Evolutionary conservation across 2,888 invertebrate species (phyloP), one percentile per base, ranked within the genome.

Genomic region (Eristalinus aeneus): DNA sequence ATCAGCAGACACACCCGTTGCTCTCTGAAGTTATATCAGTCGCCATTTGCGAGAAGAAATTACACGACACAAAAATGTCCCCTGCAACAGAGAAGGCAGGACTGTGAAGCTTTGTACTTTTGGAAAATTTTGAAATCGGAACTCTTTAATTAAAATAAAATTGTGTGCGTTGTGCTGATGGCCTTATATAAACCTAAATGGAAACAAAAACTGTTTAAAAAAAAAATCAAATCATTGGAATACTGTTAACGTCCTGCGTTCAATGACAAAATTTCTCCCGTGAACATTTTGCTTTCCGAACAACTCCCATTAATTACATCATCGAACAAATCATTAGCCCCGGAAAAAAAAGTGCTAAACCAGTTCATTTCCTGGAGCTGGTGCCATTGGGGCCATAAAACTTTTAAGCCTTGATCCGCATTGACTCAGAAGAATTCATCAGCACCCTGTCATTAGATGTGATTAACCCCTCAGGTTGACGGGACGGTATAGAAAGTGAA

Each of bases 221-320:
- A 27, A 27, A 27, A 3, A n/a, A n/a, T 39, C 4, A n/a, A 12
- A 0, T 46, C 46, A 46, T 46, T 46, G n/a, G 8, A 46, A 46
- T 8, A 27, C n/a, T 2, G n/a, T 12, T n/a, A 12, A n/a, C 39
- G 2, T 4, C 11, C 1, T 16, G 16, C 27, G 16, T 8, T 8
- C 16, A 16, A 8, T 46, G 46, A 4, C 46, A 46, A 10, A 12
- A 11, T 22, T 6, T 22, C 22, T 1, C 6, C 34, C 36, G 20
- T 22, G 22, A 34, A 63, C 6, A n/a, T 3, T 64, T 65, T 27
- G 1, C 46, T 65, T 16, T 23, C n/a, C 9, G 10, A 2, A 54
- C 32, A 53, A 32, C 31, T 53, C 27, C 27, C 67, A 67, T 54
- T 53, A 53, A 67, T 67, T 67, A 67, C 67, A 67, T 54, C 67